Evolutionary conservation across 2,888 invertebrate species (phyloP).

Genomic region (Perizoma flavofasciatum): DNA sequence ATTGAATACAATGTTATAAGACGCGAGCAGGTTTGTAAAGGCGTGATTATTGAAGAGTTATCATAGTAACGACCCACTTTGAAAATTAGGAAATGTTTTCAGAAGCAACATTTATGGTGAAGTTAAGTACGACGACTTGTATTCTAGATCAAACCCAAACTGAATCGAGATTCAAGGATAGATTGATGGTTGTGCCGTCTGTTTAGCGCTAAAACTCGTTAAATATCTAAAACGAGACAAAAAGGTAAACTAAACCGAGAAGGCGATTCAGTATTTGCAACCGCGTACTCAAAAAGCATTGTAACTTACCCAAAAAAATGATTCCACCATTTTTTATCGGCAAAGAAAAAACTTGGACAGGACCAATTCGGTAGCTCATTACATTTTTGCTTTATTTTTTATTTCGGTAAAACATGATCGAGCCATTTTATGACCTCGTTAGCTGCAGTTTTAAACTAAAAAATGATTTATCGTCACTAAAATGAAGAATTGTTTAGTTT

Average conservation of each 20-base stretch:
- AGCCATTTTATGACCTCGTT: constrained; percentile 65
- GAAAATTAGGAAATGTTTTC: constrained; percentile 15
- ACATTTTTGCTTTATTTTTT: constrained; percentile 71
- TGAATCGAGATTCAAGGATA: no score
- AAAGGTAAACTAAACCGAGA: constrained; percentile 5
- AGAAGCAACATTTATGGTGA: constrained; percentile 9
- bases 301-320: constrained; percentile 45
- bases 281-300: constrained; percentile 15
- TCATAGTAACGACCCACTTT: constrained; percentile 34
- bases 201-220: background rate
- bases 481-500: constrained; percentile 33
- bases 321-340: constrained; percentile 54
- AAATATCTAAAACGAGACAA: background rate
- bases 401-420: constrained; percentile 53
- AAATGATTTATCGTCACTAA: constrained; percentile 64
- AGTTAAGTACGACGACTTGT: no score
- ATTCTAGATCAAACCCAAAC: no score
- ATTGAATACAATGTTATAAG: constrained; percentile 50
- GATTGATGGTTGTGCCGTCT: no score
- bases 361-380: constrained; percentile 69
- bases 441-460: constrained; percentile 54
- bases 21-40: constrained; percentile 44
- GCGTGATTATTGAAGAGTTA: constrained; percentile 43
- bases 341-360: constrained; percentile 54
- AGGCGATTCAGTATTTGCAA: constrained; percentile 1